Evolutionary conservation across 1,140 invertebrate genomes (phyloP).

Genomic region (Charaxes varanes): DNA sequence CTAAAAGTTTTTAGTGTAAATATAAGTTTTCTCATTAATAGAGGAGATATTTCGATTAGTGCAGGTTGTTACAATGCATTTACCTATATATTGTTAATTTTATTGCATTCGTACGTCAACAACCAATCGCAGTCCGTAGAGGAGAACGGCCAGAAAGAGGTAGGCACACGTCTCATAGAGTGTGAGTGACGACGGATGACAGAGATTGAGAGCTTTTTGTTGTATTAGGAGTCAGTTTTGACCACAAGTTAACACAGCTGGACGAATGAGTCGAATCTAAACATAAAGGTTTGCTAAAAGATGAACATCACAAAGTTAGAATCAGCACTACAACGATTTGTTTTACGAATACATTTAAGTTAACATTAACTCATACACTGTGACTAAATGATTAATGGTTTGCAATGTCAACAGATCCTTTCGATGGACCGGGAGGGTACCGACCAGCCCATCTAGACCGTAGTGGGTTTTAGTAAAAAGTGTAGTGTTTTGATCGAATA

Average conservation of each 20-base stretch:
- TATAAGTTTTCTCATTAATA: slow-evolving; percentile 52
- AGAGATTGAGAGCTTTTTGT: slow-evolving; percentile 28
- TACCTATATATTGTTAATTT: slow-evolving; percentile 72
- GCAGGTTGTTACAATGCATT: slow-evolving; percentile 67
- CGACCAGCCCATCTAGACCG: slow-evolving; percentile 43
- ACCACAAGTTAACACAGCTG: background rate
- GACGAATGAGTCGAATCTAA: too few species aligned
- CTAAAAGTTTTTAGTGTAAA: slow-evolving; percentile 53
- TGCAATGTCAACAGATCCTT: slow-evolving; percentile 52
- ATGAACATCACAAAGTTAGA: too few species aligned
- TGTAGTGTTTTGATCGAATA: slow-evolving; percentile 48
- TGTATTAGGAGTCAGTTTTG: background rate
- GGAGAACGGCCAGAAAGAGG: slow-evolving; percentile 70
- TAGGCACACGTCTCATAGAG: slow-evolving; percentile 59
- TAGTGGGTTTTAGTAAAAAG: slow-evolving; percentile 55
- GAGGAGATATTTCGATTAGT: slow-evolving; percentile 55
- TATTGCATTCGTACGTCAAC: slow-evolving; percentile 73
- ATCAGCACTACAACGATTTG: too few species aligned
- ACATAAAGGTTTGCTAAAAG: too few species aligned
- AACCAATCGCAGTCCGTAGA: slow-evolving; percentile 73
- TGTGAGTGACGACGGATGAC: slow-evolving; percentile 36
- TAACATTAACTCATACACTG: background rate
- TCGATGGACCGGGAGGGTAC: slow-evolving; percentile 39
- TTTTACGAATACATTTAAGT: too few species aligned
- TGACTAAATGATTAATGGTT: slow-evolving; percentile 16